phyloP scores from a whole-genome alignment of 2,888 invertebrate species.

The Colostygia pectinataria region DNA sequence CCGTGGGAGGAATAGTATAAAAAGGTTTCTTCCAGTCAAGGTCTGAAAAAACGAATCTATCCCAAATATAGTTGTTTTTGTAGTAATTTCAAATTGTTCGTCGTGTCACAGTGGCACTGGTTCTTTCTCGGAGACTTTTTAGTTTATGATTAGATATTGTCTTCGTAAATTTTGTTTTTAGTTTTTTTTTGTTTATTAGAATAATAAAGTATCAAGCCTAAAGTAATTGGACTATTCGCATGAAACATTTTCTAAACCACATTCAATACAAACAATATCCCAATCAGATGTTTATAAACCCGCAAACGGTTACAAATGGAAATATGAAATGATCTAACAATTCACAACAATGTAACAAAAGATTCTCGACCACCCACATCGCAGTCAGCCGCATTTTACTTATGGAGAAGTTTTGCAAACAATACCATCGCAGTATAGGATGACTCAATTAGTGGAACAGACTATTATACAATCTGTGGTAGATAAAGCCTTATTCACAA shows the following conservation, averaged over 20 bases:
- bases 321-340: slow-evolving; percentile 34
- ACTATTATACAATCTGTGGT: slow-evolving; percentile 31
- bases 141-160: too few species aligned
- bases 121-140: too few species aligned
- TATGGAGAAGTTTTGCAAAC: slow-evolving; percentile 76
- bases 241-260: slow-evolving; percentile 6
- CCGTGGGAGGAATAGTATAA: slow-evolving; percentile 41
- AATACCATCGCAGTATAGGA: slow-evolving; percentile 71
- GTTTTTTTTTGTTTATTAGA: too few species aligned
- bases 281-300: slow-evolving; percentile 22
- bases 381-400: slow-evolving; percentile 51
- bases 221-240: too few species aligned
- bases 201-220: too few species aligned
- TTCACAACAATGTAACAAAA: slow-evolving; percentile 32
- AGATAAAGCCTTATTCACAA: slow-evolving; percentile 66
- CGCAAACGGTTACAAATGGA: slow-evolving; percentile 19
- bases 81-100: too few species aligned
- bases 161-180: too few species aligned
- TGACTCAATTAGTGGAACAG: slow-evolving; percentile 74
- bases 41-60: background rate
- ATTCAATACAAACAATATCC: slow-evolving; percentile 23
- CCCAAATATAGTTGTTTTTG: too few species aligned
- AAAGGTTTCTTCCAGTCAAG: slow-evolving; percentile 3
- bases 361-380: slow-evolving; percentile 62
- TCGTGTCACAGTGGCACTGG: too few species aligned